Base-by-base conservation (phyloP, 2,888 invertebrate genomes). In the Coleophora deauratella region DNA sequence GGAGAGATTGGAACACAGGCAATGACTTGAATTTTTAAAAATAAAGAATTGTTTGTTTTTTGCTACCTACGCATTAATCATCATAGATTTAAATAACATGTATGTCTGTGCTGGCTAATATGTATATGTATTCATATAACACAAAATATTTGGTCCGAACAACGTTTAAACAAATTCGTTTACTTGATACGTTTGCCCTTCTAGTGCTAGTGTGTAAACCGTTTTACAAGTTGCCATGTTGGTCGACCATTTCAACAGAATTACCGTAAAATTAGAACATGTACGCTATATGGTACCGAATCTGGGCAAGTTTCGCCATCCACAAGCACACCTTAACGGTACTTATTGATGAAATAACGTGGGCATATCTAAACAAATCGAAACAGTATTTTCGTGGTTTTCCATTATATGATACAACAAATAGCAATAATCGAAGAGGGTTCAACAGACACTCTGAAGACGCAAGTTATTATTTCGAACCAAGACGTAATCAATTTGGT, bases 371-470 rank as follows among this genome's bases (percentile, higher is more conserved):
- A 52, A 61, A 55, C 53, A 58, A 50, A 49, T 46, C 54, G 54
- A 51, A 63, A 61, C 61, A 55, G 57, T 49, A 55, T 57, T 65
- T 54, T 49, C 47, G 52, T 54, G 59, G 45, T 47, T 52, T 54
- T 51, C n/a, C 55, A 51, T 72, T 63, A 59, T 59, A 55, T 60
- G 62, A 69, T n/a, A n/a, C n/a, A n/a, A n/a, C n/a, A n/a, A n/a
- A n/a, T 55, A 45, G 45, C 46, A 52, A 56, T 46, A 45, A 51
- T 62, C 52, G 52, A 48, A 51, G 21, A 21, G 3, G 49, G 52
- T 46, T 51, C 50, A 53, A 46, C 45, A 55, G 54, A 53, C 53
- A n/a, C n/a, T n/a, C n/a, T n/a, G n/a, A n/a, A n/a, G n/a, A n/a
- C n/a, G n/a, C n/a, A n/a, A n/a, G n/a, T n/a, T n/a, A n/a, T n/a